phyloP scores from a whole-genome alignment of 2,888 invertebrate genomes.

The Drosophila cognata region DNA sequence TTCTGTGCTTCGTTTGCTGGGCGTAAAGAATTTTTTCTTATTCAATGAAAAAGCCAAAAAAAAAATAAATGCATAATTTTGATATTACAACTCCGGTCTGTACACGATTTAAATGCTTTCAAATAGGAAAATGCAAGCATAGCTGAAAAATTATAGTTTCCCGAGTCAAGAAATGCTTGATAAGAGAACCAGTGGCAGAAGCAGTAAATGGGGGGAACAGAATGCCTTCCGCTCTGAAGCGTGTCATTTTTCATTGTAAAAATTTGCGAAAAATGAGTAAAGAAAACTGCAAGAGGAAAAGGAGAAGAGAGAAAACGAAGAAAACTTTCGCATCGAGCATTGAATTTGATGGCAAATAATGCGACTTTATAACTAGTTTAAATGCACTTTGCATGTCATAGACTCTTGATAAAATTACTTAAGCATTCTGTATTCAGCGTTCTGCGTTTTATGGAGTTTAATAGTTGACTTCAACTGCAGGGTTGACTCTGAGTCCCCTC shows the following conservation, averaged over 20 bases:
- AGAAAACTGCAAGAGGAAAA: conserved; percentile 48
- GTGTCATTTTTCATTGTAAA: conserved; percentile 72
- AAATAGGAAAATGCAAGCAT: conserved; percentile 22
- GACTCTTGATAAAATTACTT: conserved; percentile 61
- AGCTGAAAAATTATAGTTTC: conserved; percentile 35
- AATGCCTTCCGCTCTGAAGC: conserved; percentile 18
- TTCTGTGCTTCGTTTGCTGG: conserved; percentile 10
- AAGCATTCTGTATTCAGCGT: conserved; percentile 37
- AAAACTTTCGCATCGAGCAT: conserved; percentile 65
- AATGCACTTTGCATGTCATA: conserved; percentile 77
- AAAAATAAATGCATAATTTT: conserved; percentile 20
- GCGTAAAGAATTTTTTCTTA: conserved; percentile 5
- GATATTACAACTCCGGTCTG: background rate
- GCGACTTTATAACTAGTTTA: conserved; percentile 79
- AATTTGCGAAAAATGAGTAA: conserved; percentile 57
- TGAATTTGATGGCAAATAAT: conserved; percentile 76
- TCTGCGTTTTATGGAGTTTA: conserved; percentile 38
- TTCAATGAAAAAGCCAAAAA: conserved; percentile 2
- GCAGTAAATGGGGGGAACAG: background rate
- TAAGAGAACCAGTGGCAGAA: conserved; percentile 18
- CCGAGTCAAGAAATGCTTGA: conserved; percentile 41
- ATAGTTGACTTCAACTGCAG: conserved; percentile 43
- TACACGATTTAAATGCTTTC: conserved; percentile 18
- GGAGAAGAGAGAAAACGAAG: conserved; percentile 23
- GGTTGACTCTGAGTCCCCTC: background rate